Base-by-base conservation (phyloP, 2,797 vertebrate species). In the Gymnocypris eckloni region DNA sequence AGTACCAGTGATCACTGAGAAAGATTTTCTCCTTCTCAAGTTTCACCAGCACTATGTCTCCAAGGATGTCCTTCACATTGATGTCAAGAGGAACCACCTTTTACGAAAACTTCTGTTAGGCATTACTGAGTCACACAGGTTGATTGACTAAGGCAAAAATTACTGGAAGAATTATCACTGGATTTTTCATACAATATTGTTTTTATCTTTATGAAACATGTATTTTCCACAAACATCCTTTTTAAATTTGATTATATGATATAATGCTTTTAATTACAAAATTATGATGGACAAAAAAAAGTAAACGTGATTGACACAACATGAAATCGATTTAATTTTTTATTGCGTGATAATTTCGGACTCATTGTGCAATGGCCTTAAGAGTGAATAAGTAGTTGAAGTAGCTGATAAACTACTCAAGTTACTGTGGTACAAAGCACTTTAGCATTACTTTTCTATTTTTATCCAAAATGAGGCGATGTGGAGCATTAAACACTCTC, bases 1-100 rank as follows among this genome's bases (percentile, higher is more conserved):
- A 97, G 94, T 97, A 98, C 98, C 98, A 99, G 91, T 99, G 96
- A 18, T 99, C 98, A 0, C 94, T 94, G 64, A 97, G 90, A 97
- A 97, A 97, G 88, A 98, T 98, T 89, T 97, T 98, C 73, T 96
- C 95, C 91, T 99, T 99, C 92, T 98, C 97, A 1, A 99, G 93
- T 92, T 96, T 98, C 91, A 99, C 91, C 81, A 99, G 81, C 20
- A 96, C 94, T 45, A 99, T 94, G 18, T 97, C 96, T 0, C 98
- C 98, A 59, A 99, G 92, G 72, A 96, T 90, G 84, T 98, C 97
- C 22, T 92, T 93, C 67, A 97, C 97, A 0, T 86, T 95, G 87
- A 99, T 92, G 0, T 97, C 94, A 4, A 98, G 98, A 0, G 97
- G 97, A 87, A 99, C 98, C 86, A 99, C 95, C 98, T 99, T 91